Conservation (phyloP, 2,888 invertebrate species). For the Calameuta pallipes region DNA sequence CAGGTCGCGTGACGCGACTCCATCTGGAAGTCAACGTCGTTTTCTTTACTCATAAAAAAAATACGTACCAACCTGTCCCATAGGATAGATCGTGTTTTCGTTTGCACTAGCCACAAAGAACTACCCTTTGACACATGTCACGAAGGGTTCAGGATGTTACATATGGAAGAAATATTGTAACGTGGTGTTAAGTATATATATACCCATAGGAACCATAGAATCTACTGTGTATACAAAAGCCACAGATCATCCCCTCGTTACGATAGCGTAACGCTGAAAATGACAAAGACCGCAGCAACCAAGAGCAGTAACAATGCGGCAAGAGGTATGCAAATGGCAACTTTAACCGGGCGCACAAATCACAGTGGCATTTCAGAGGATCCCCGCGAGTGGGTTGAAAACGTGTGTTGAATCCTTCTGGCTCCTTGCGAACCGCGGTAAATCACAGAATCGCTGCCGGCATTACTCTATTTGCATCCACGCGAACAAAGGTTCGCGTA, state of each 20-base stretch:
- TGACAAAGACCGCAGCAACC: conserved; percentile 26
- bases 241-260: conserved; percentile 8
- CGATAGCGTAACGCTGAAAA: conserved; percentile 19
- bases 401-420: conserved; percentile 29
- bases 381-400: conserved; percentile 32
- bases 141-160: not conserved
- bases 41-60: not conserved
- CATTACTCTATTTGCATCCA: conserved; percentile 56
- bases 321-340: conserved; percentile 48
- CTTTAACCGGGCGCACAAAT: conserved; percentile 52
- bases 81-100: not conserved
- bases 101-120: not conserved
- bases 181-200: not conserved
- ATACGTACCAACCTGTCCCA: not conserved
- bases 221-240: not conserved
- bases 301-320: conserved; percentile 37
- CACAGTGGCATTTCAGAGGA: conserved; percentile 47
- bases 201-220: not conserved
- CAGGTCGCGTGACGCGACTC: not conserved
- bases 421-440: conserved; percentile 39
- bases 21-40: not conserved
- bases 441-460: conserved; percentile 55
- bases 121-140: not conserved
- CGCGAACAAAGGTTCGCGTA: conserved; percentile 19
- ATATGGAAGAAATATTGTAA: not conserved